Evolutionary conservation across 2,888 invertebrate genomes (phyloP).

Genomic region (Megalurothrips usitatus): DNA sequence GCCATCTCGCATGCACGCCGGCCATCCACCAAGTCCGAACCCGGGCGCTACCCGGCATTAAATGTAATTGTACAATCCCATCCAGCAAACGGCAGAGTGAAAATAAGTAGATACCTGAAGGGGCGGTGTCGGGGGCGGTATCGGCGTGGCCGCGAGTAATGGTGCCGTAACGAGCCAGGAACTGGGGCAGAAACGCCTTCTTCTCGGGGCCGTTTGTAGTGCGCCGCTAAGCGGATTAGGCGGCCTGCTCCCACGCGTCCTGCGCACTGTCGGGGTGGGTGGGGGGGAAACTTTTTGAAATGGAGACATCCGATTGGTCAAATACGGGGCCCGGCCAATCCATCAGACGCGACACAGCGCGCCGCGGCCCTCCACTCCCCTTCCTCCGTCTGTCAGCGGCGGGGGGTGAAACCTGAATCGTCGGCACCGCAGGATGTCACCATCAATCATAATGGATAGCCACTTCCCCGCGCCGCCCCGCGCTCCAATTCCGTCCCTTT

Average conservation of each 20-base stretch:
- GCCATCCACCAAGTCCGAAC: background rate
- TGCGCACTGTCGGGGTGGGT: too few relatives aligned
- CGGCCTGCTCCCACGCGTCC: too few relatives aligned
- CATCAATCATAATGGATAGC: slow-evolving; percentile 16
- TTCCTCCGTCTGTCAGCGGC: background rate
- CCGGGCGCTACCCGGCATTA: background rate
- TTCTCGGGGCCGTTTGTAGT: too few relatives aligned
- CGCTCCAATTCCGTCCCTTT: too few relatives aligned
- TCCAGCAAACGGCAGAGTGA: slow-evolving; percentile 1
- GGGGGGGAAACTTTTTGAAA: too few relatives aligned
- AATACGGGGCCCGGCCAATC: background rate
- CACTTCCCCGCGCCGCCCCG: background rate
- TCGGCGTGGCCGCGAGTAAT: too few relatives aligned
- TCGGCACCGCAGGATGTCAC: background rate
- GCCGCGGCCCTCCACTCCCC: background rate
- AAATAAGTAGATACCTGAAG: background rate
- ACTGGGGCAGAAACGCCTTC: too few relatives aligned
- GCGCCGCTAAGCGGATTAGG: too few relatives aligned
- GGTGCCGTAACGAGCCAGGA: too few relatives aligned
- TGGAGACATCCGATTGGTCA: too few relatives aligned
- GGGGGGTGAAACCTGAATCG: slow-evolving; percentile 9
- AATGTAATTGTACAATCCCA: slow-evolving; percentile 13
- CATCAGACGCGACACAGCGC: background rate
- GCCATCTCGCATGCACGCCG: background rate
- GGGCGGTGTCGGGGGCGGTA: background rate